These are phyloP conservation scores for Indicator maculatus DNA, from an alignment of 2,113 vertebrate genomes.

Conservation along the genomic window DNA sequence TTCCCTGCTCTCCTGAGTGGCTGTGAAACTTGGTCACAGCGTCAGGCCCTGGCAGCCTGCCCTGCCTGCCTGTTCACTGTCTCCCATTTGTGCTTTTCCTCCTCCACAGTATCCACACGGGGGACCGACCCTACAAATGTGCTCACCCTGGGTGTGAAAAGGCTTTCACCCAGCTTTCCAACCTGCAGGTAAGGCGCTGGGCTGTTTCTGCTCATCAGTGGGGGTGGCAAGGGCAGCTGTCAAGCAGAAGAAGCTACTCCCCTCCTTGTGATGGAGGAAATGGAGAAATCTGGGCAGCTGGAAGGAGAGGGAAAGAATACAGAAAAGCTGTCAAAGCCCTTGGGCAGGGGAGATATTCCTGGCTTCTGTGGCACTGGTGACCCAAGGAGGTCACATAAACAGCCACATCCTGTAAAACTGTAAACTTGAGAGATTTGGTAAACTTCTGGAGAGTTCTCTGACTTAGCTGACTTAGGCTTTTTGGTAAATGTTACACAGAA, in stretches of 20 bases:
- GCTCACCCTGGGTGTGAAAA: conserved; percentile 95
- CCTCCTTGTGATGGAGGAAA: background rate
- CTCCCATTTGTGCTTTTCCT: conserved; percentile 51
- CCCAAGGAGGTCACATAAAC: background rate
- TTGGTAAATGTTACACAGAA: background rate
- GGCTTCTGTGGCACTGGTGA: background rate
- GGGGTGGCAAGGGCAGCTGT: background rate
- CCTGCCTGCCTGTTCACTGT: conserved; percentile 5
- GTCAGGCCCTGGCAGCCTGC: background rate
- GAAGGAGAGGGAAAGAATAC: background rate
- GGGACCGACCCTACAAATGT: conserved; percentile 96
- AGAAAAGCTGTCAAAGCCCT: background rate
- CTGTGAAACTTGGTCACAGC: background rate
- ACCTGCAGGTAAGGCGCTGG: conserved; percentile 87
- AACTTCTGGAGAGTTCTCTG: background rate
- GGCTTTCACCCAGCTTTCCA: conserved; percentile 97
- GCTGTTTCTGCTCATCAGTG: background rate
- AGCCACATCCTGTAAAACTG: background rate
- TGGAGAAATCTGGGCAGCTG: background rate
- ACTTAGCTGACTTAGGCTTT: background rate
- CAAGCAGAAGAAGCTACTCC: background rate
- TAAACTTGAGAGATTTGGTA: background rate
- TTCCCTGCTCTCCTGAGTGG: background rate
- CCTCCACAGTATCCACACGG: conserved; percentile 92
- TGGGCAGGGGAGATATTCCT: background rate